These are phyloP conservation scores for Drosophila nr. perissopoda DNA, from an alignment of 2,888 invertebrate genomes.

Conservation along the genomic window DNA sequence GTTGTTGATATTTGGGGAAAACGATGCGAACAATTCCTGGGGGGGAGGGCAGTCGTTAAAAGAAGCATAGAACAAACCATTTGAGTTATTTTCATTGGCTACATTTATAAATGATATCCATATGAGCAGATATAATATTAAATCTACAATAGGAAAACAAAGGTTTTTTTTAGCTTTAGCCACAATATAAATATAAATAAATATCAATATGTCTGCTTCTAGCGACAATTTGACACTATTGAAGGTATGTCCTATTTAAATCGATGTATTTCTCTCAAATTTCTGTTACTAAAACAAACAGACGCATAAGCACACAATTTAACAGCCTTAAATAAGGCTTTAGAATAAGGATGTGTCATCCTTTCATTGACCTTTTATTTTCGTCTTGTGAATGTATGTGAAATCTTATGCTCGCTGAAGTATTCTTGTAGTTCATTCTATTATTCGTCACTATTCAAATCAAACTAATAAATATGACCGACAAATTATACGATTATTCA, in stretches of 20 bases:
- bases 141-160: neutral
- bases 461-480: neutral
- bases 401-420: neutral
- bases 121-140: neutral
- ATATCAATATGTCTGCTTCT: neutral
- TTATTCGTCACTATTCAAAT: neutral
- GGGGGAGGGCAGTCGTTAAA: neutral
- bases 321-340: neutral
- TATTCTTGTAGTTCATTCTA: neutral
- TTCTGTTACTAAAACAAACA: neutral
- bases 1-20: conserved; percentile 8
- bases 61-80: neutral
- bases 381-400: too few relatives aligned
- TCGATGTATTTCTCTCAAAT: neutral
- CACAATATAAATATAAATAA: neutral
- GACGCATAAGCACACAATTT: neutral
- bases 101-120: neutral
- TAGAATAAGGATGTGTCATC: neutral
- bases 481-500: neutral
- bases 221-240: neutral
- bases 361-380: neutral
- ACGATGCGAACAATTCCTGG: neutral
- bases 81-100: conserved; percentile 6
- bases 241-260: neutral
- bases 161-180: too few relatives aligned